A percentile compares a stretch with the other conserved stretches of the same genome.
Evolutionary conservation across 1,140 invertebrate genomes (phyloP).

Genomic region (Lethocerus indicus): DNA sequence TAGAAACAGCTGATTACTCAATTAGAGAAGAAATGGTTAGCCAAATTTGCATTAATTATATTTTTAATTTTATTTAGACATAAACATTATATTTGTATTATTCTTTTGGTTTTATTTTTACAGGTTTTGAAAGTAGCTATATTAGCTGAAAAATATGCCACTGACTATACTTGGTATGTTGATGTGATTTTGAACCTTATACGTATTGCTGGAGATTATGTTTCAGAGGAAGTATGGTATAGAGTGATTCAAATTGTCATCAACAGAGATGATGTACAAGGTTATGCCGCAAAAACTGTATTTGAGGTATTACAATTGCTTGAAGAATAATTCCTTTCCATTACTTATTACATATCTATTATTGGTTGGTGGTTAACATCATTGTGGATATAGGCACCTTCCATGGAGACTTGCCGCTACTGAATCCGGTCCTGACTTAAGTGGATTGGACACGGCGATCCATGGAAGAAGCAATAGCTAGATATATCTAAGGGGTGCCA

Average conservation of each 20-base stretch:
- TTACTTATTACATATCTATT: not conserved
- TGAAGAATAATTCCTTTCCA: conserved; percentile 12
- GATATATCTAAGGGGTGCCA: too few species aligned
- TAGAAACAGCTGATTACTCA: conserved; percentile 98
- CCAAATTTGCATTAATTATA: not conserved
- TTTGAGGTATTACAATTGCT: conserved; percentile 54
- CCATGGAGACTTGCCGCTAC: too few species aligned
- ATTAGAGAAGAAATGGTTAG: conserved; percentile 97
- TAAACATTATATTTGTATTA: too few species aligned
- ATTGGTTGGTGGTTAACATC: not conserved
- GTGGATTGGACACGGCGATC: not conserved
- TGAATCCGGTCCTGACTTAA: not conserved
- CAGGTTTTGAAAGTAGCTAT: conserved; percentile 95
- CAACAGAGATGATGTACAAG: conserved; percentile 97
- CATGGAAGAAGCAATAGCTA: too few species aligned
- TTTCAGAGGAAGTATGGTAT: conserved; percentile 97
- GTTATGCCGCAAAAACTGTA: conserved; percentile 98
- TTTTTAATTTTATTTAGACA: too few species aligned
- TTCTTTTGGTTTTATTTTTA: too few species aligned
- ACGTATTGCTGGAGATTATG: conserved; percentile 98
- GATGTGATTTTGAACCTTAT: conserved; percentile 99
- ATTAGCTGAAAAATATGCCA: conserved; percentile 97
- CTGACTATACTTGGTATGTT: conserved; percentile 98
- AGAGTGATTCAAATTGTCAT: conserved; percentile 99
- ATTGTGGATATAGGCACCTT: too few species aligned